Percentiles rank a stretch among this genome's conserved stretches.
phyloP scores from a whole-genome alignment of 1,140 invertebrate species.

The Cherax quadricarinatus region DNA sequence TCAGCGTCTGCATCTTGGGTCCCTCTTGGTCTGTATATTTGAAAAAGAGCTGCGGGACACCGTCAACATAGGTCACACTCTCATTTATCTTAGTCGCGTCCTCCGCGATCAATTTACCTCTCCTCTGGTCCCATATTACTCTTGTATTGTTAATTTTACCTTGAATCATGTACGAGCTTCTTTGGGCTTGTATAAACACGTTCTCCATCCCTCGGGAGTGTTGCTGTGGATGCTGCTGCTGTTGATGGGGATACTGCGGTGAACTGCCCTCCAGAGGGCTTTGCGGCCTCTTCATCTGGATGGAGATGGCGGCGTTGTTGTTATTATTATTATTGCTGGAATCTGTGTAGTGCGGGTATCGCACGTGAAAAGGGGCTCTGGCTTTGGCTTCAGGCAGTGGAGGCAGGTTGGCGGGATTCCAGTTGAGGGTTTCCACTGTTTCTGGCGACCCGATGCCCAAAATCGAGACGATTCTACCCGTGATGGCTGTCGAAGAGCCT shows the following conservation, averaged over 20 bases:
- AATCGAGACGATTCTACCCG: background rate
- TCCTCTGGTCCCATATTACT: slow-evolving; percentile 58
- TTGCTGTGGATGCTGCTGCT: background rate
- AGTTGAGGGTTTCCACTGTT: background rate
- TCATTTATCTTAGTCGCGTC: slow-evolving; percentile 49
- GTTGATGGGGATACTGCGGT: background rate
- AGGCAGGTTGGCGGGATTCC: slow-evolving; percentile 13
- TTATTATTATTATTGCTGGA: too few species aligned
- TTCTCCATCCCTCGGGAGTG: background rate
- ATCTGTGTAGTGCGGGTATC: slow-evolving; percentile 21
- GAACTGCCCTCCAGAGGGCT: background rate
- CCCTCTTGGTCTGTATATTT: slow-evolving; percentile 53
- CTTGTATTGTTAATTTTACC: slow-evolving; percentile 46
- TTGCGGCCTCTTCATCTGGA: background rate
- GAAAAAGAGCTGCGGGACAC: slow-evolving; percentile 52
- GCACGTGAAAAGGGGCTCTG: slow-evolving; percentile 38
- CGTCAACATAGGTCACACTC: slow-evolving; percentile 54
- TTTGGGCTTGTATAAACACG: background rate
- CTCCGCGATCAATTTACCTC: slow-evolving; percentile 51
- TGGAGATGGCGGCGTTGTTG: too few species aligned
- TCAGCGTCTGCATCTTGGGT: slow-evolving; percentile 60
- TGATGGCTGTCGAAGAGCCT: background rate
- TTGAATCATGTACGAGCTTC: slow-evolving; percentile 14
- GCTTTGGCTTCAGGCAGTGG: slow-evolving; percentile 17
- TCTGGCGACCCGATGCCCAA: background rate